Evolutionary conservation across 2,797 vertebrate genomes (phyloP), one percentile per base, ranked within the genome.

Genomic region (Serranus cabrilla): DNA sequence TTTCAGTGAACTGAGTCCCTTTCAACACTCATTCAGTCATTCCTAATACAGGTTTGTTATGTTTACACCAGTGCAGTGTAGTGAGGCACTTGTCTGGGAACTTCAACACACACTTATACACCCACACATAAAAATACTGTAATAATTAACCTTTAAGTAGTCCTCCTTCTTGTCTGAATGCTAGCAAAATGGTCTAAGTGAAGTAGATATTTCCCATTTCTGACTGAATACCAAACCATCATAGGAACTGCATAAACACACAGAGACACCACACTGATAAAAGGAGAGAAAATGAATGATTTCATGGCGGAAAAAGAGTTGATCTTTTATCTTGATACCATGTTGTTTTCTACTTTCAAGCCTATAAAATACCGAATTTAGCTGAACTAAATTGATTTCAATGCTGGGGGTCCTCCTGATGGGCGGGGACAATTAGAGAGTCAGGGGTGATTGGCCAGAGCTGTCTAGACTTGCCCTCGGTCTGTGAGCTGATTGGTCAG

Each of bases 401-500:
- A 45, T 56, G 76, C 65, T 55, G 75, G 76, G 80, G 72, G 80
- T 81, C 55, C 34, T 69, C 13, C 60, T 39, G 20, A 43, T 13
- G 58, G 86, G 87, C 65, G 87, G 76, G 72, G 51, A 20, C 12
- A 84, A 76, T 58, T 79, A 55, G 61, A 5, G 11, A 67, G 47
- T 71, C 20, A 20, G 12, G 10, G 46, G 7, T 72, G 87, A 94
- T 95, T 95, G 93, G 94, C 12, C 76, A 9, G 50, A 47, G 4
- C 7, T 6, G 13, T 1, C 12, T 7, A 11, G 74, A 78, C 62
- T 58, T 84, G 84, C 88, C 88, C 78, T 37, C 58, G 66, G 55
- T 74, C 74, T 57, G 76, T 1, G 0, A 69, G 20, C 0, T 75
- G 87, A 95, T 95, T 95, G 93, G 95, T 10, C 63, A 1, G 2